Percentiles rank a stretch among this genome's conserved stretches.
Conservation (phyloP, 64 coral and sea anemone species). For the Stichodactyla helianthus region DNA sequence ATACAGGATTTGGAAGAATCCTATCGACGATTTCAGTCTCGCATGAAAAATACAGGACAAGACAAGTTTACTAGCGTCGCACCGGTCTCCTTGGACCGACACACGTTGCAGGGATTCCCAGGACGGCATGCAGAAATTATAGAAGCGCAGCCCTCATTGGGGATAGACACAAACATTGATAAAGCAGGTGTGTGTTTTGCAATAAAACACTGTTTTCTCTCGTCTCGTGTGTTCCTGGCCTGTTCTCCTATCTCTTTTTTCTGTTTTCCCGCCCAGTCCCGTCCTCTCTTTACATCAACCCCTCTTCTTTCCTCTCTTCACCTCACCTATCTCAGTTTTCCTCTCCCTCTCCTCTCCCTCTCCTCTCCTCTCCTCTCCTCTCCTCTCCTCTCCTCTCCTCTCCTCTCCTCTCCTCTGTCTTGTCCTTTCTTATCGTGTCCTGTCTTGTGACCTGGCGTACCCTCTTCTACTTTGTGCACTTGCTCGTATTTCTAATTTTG, state of each 20-base stretch:
- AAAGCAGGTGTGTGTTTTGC: background rate
- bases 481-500: background rate
- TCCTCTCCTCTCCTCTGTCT: too few relatives aligned
- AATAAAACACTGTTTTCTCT: background rate
- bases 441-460: too few relatives aligned
- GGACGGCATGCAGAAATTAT: background rate
- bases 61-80: slow-evolving; percentile 3
- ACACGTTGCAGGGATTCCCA: background rate
- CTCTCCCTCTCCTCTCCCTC: too few relatives aligned
- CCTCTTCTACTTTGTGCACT: too few relatives aligned
- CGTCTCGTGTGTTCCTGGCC: background rate
- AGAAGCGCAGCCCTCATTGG: background rate
- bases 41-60: slow-evolving; percentile 53
- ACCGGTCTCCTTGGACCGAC: background rate
- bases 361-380: too few relatives aligned
- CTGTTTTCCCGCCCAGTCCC: too few relatives aligned
- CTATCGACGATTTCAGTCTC: slow-evolving; percentile 47
- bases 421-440: too few relatives aligned
- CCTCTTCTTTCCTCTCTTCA: too few relatives aligned
- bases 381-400: too few relatives aligned
- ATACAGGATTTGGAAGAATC: slow-evolving; percentile 57
- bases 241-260: too few relatives aligned
- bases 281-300: too few relatives aligned
- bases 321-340: too few relatives aligned
- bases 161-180: slow-evolving; percentile 7